Evolutionary conservation across 2,797 vertebrate genomes (phyloP), one percentile per base, ranked within the genome.

Genomic region (Tolypeutes matacus): DNA sequence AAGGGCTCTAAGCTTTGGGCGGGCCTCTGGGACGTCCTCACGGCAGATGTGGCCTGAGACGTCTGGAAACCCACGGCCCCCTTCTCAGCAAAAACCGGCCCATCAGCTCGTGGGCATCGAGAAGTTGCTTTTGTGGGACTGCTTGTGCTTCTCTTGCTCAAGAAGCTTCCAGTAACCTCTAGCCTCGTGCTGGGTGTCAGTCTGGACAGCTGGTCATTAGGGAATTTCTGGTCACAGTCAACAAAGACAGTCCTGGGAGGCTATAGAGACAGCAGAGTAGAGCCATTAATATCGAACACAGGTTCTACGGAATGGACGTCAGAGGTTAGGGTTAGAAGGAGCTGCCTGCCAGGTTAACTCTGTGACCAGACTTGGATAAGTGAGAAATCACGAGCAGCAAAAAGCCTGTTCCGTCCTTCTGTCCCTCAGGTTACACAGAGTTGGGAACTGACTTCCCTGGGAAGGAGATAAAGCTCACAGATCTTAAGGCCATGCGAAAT

Each of bases 91-190:
- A 75, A 39, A 21, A 58, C 12, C 1, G 23, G 15, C 8, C 3
- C 20, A 1, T 65, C 34, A 53, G 60, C 39, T 42, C 15, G 2
- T 21, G 1, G 0, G 34, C 2, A 3, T 18, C 7, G 10, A 27
- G 49, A 31, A 46, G 67, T 56, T 39, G 65, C 20, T 75, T 56
- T 27, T 42, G 20, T 49, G 31, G 13, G 25, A 13, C n/a, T 46
- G 10, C 60, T 67, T 75, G 12, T 67, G 12, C 60, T 34, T 69
- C 46, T 56, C 36, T 36, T 82, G 2, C 67, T n/a, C 2, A 21
- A 17, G 36, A 72, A 46, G 20, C 7, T 4, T 53, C 67, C 64
- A 46, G 15, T 4, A 4, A 39, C 34, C 73, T 69, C n/a, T 23
- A 5, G 14, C 58, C 29, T 34, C 31, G 0, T 29, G n/a, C 9